Evolutionary conservation across 2,113 vertebrate genomes (phyloP).

Genomic region (Chionis minor): DNA sequence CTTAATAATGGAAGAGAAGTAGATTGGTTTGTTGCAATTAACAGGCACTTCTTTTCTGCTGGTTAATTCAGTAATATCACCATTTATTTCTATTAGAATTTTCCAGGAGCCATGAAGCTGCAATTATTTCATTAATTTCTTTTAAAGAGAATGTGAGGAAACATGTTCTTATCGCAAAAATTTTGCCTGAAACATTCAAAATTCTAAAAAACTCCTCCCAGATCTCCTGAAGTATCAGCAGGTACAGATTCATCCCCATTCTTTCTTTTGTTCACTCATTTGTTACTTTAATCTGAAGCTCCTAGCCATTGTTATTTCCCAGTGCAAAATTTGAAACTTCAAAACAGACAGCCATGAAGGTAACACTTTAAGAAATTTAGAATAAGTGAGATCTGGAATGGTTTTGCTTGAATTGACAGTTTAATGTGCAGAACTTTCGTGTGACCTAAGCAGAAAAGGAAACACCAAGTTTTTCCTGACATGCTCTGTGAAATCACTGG

Average conservation of each 20-base stretch:
- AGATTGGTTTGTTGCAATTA: background rate
- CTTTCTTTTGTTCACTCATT: background rate
- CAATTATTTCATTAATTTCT: background rate
- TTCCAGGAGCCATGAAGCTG: background rate
- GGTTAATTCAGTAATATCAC: background rate
- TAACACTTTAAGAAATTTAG: constrained; percentile 32
- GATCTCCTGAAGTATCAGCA: background rate
- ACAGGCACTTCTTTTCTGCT: background rate
- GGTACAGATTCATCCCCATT: background rate
- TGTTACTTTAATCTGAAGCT: background rate
- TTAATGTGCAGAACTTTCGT: constrained; percentile 11
- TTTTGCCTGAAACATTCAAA: background rate
- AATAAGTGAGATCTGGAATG: background rate
- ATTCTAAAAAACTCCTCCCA: background rate
- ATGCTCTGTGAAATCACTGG: background rate
- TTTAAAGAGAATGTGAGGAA: background rate
- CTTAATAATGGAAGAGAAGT: background rate
- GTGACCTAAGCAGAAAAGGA: constrained; percentile 24
- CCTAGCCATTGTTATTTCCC: background rate
- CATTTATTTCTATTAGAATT: constrained; percentile 27
- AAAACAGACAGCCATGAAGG: constrained; percentile 54
- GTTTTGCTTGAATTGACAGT: constrained; percentile 13
- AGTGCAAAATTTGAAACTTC: background rate
- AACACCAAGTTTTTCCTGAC: background rate
- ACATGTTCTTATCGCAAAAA: background rate